Base-by-base conservation (phyloP, 2,888 invertebrate species). In the Drosophila cognata region DNA sequence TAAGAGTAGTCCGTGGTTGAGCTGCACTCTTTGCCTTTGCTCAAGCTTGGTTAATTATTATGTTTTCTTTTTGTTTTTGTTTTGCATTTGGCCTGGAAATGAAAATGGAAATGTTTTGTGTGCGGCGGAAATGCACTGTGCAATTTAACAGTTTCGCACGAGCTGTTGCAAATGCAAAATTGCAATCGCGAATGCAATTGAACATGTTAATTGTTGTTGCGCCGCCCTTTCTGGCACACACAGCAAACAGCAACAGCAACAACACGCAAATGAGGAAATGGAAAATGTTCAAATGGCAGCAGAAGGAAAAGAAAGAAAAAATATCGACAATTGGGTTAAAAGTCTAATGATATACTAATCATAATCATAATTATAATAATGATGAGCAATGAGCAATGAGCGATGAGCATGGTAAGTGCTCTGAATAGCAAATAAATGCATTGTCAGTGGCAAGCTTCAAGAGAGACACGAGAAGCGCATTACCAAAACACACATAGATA, bases 291-390 rank as follows among this genome's bases (percentile, higher is more conserved):
- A 13, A 53, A 59, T 52, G 43, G 18, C 31, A 8, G 8, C 2
- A 13, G n/a, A 18, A 25, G 11, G 43, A 36, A n/a, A 28, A 10
- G 10, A 1, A 28, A 53, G 11, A n/a, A 38, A 5, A 31, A 61
- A 16, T 4, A 10, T 33, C 28, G 53, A 50, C 64, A 80, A 81
- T 57, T 82, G 64, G 83, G 83, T 88, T 88, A 88, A 77, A 82
- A 68, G 69, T 76, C 65, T 61, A 82, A 76, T 84, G 76, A 74
- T 74, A 74, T 69, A 59, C 52, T 67, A 50, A 73, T 68, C n/a
- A 29, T 56, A 33, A 46, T 46, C 41, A 65, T 55, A 69, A 56
- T 57, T 25, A 36, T 21, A 41, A 55, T 71, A 51, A 70, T 28
- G 33, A 43, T 71, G 56, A 48, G 50, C 29, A 48, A 46, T 56